Evolutionary conservation across 2,888 invertebrate genomes (phyloP), one percentile per base, ranked within the genome.

Genomic region (Anarsia innoxiella): DNA sequence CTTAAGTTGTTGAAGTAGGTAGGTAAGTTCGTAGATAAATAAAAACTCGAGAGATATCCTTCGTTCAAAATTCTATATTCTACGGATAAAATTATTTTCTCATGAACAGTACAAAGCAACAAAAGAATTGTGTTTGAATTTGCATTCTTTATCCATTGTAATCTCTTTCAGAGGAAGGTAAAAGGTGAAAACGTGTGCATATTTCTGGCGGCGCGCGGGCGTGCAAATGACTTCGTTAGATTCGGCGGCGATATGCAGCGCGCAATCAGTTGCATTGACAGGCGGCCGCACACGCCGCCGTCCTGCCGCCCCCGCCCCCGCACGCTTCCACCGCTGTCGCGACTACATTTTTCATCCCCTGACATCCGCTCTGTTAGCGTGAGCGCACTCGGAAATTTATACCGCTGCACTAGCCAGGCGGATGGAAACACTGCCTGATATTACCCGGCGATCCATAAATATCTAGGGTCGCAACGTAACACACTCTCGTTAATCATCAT

Each of bases 211-310:
- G n/a, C n/a, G n/a, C n/a, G n/a, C n/a, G 36, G 48, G 52, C 51
- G 59, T 66, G 60, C 53, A 68, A 69, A 69, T 67, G 66, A 66
- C 56, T 53, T 49, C 50, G 47, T 56, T 59, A 59, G 63, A 56
- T 59, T 65, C 59, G 58, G 55, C 50, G 44, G 42, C 48, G 53
- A 51, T 35, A 35, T 47, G 47, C 46, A 48, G 48, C 41, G 48
- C 37, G 64, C 66, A 73, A 73, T 72, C 69, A 70, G 66, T 58
- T 56, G 61, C 64, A 66, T 61, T 65, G 67, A 63, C 56, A 55
- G 50, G n/a, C n/a, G n/a, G n/a, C 46, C 45, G 45, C 50, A 49
- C 45, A 47, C 46, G 42, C 26, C 37, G 35, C 29, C 19, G 9
- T 1, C n/a, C n/a, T n/a, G n/a, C 26, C 15, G 3, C 33, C 25